Evolutionary conservation across 2,888 invertebrate genomes (phyloP).

Genomic region (Microctonus brassicae): DNA sequence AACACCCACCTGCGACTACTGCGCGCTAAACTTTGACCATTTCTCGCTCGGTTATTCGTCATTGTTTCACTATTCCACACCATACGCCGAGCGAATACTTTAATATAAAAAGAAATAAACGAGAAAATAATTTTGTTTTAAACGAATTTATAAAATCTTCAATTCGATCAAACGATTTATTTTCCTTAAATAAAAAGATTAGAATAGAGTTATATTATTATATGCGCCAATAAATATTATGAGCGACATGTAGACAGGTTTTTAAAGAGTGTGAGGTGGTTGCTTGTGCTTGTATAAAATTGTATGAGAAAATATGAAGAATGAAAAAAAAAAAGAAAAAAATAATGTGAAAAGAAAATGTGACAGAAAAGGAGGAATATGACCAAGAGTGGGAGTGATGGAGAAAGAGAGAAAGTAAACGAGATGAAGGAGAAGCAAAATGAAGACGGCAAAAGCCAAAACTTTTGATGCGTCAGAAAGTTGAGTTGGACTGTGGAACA

Average conservation of each 20-base stretch:
- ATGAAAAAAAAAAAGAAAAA: no score
- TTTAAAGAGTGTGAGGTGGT: no score
- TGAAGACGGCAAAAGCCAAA: slow-evolving; percentile 12
- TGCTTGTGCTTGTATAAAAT: not conserved
- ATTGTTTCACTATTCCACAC: slow-evolving; percentile 25
- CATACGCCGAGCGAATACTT: not conserved
- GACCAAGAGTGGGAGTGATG: not conserved
- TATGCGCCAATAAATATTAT: slow-evolving; percentile 22
- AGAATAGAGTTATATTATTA: no score
- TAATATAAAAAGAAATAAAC: no score
- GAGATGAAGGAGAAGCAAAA: not conserved
- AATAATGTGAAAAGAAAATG: no score
- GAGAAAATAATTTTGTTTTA: no score
- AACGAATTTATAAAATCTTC: no score
- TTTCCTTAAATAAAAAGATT: no score
- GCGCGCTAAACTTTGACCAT: slow-evolving; percentile 46
- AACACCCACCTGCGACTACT: slow-evolving; percentile 47
- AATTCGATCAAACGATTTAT: no score
- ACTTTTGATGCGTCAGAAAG: slow-evolving; percentile 33
- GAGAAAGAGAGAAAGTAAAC: not conserved
- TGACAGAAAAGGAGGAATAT: not conserved
- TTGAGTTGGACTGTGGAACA: slow-evolving; percentile 20
- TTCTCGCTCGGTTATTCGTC: slow-evolving; percentile 40
- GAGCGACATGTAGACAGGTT: no score
- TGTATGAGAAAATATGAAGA: not conserved